Conservation (phyloP, 2,797 vertebrate species). For the Eulemur rubriventer region DNA sequence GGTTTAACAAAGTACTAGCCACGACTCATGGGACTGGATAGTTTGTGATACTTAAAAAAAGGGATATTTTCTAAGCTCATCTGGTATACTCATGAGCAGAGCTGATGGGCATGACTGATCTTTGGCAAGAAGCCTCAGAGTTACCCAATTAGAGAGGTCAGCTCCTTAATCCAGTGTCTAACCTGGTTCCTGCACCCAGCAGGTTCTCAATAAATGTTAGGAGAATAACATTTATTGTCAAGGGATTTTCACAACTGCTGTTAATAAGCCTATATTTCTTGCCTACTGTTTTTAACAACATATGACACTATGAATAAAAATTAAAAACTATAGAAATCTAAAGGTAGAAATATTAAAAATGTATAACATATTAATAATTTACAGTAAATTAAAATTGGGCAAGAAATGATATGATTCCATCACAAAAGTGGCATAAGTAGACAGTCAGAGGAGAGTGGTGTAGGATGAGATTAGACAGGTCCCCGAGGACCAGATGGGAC, state of each 20-base stretch:
- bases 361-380: neutral
- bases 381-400: neutral
- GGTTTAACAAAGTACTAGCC: neutral
- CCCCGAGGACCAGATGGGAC: accelerated
- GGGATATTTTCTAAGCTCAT: neutral
- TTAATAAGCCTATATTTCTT: neutral
- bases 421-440: neutral
- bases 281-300: neutral
- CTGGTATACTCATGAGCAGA: neutral
- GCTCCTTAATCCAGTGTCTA: neutral
- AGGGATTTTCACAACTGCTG: neutral
- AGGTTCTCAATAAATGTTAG: neutral
- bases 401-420: neutral
- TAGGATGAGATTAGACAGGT: neutral
- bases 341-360: neutral
- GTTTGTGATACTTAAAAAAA: neutral
- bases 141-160: neutral
- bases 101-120: neutral
- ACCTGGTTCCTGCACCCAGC: neutral
- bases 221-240: neutral
- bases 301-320: neutral
- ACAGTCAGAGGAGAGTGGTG: neutral
- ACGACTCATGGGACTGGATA: neutral
- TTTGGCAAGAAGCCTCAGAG: neutral
- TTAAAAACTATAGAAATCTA: neutral